A percentile compares a stretch with the other conserved stretches of the same genome.
phyloP scores from a whole-genome alignment of 2,888 invertebrate species.

The Stratiomys singularior region DNA sequence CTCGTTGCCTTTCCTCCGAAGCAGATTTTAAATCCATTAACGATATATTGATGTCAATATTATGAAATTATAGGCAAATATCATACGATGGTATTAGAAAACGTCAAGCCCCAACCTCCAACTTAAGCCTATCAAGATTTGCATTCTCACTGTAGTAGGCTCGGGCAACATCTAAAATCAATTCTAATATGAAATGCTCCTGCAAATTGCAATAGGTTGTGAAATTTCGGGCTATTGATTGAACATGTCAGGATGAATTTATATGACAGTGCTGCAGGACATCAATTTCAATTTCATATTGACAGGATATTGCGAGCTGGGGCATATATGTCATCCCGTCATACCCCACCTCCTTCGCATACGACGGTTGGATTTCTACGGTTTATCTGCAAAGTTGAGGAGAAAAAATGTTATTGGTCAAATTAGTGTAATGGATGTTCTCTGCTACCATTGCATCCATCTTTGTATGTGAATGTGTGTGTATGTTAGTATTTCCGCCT shows the following conservation, averaged over 20 bases:
- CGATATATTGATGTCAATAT: too few species aligned
- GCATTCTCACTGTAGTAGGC: too few species aligned
- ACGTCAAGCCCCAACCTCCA: too few species aligned
- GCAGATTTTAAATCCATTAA: too few species aligned
- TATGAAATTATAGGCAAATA: too few species aligned
- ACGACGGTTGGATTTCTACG: neutral
- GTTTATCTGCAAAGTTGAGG: neutral
- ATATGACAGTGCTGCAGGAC: constrained; percentile 14
- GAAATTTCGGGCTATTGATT: neutral
- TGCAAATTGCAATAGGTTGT: neutral
- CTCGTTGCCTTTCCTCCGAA: too few species aligned
- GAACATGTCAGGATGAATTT: constrained; percentile 12
- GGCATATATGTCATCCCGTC: neutral
- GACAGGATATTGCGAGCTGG: constrained; percentile 22
- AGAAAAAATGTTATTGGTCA: neutral
- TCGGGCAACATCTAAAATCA: neutral
- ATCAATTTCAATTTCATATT: constrained; percentile 35
- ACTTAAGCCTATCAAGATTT: too few species aligned
- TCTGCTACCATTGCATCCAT: neutral
- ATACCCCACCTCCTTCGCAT: neutral
- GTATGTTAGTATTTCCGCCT: neutral
- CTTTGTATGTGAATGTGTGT: neutral
- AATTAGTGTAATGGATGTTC: constrained; percentile 19
- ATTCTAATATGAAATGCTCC: neutral
- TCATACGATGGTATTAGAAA: too few species aligned